These are phyloP conservation scores for Drosophila birchii DNA, from an alignment of 2,888 invertebrate genomes.

Conservation along the genomic window DNA sequence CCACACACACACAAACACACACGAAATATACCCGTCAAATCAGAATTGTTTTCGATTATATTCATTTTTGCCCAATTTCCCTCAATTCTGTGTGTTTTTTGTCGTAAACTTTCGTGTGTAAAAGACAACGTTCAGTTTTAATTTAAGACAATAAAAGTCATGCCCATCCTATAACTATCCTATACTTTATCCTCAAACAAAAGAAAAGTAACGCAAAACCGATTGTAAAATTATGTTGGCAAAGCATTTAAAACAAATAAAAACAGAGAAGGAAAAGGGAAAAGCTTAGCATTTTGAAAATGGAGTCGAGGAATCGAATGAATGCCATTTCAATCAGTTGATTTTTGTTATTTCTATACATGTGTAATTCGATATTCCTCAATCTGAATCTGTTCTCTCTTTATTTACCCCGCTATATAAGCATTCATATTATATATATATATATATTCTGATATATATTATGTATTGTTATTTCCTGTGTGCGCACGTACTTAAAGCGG, in stretches of 20 bases:
- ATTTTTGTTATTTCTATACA: constrained; percentile 24
- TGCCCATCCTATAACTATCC: constrained; percentile 2
- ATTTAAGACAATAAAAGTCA: constrained; percentile 54
- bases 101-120: constrained; percentile 30
- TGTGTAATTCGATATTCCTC: constrained; percentile 28
- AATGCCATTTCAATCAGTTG: constrained; percentile 26
- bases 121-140: constrained; percentile 50
- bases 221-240: constrained; percentile 36
- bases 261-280: not conserved
- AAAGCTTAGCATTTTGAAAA: constrained; percentile 36
- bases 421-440: constrained; percentile 28
- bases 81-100: constrained; percentile 17
- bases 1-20: constrained; percentile 10
- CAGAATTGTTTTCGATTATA: constrained; percentile 29
- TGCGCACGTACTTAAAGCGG: constrained; percentile 72
- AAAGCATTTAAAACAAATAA: constrained; percentile 32
- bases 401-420: constrained; percentile 15
- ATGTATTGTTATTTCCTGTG: constrained; percentile 74
- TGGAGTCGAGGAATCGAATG: constrained; percentile 3
- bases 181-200: not conserved
- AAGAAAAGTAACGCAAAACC: constrained; percentile 20
- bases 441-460: constrained; percentile 41
- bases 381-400: constrained; percentile 12
- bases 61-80: constrained; percentile 8
- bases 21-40: constrained; percentile 24